Percentiles rank a stretch among this genome's conserved stretches.
These are phyloP conservation scores for Phrixothrix hirtus DNA, from an alignment of 2,888 invertebrate species.

Conservation along the genomic window DNA sequence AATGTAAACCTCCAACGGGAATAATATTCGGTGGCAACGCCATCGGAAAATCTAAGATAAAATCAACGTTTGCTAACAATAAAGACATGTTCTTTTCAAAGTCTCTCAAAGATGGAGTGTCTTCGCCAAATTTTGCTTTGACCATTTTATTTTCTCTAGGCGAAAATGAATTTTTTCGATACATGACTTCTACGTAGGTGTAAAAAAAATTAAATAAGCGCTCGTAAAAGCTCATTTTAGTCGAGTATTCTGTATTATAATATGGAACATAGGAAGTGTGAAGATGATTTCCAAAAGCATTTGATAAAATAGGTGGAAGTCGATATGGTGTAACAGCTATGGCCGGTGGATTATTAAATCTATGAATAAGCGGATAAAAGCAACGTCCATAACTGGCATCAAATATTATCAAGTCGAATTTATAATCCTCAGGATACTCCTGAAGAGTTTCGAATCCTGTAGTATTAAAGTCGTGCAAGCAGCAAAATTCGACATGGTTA, in stretches of 20 bases:
- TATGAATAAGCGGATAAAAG: conserved; percentile 36
- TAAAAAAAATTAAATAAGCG: conserved; percentile 38
- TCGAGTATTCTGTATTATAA: conserved; percentile 34
- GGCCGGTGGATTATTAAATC: conserved; percentile 37
- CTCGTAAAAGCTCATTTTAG: conserved; percentile 40
- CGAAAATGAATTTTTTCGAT: conserved; percentile 33
- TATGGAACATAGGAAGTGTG: conserved; percentile 42
- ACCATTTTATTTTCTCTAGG: conserved; percentile 35
- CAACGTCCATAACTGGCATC: conserved; percentile 36
- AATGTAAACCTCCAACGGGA: conserved; percentile 51
- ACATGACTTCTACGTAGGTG: conserved; percentile 30
- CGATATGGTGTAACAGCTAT: conserved; percentile 37
- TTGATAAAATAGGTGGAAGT: conserved; percentile 32
- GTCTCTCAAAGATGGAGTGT: conserved; percentile 38
- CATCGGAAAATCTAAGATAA: conserved; percentile 45
- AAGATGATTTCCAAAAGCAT: conserved; percentile 36
- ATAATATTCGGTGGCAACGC: conserved; percentile 50
- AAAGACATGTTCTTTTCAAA: conserved; percentile 43
- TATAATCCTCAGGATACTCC: conserved; percentile 34
- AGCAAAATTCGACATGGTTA: conserved; percentile 25
- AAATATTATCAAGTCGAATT: conserved; percentile 40
- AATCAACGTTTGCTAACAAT: conserved; percentile 45
- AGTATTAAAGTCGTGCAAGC: conserved; percentile 31
- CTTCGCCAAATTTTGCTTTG: conserved; percentile 38
- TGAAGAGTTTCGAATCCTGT: conserved; percentile 29